phyloP scores from a whole-genome alignment of 2,888 invertebrate genomes.

The Phanerotoma sp. region DNA sequence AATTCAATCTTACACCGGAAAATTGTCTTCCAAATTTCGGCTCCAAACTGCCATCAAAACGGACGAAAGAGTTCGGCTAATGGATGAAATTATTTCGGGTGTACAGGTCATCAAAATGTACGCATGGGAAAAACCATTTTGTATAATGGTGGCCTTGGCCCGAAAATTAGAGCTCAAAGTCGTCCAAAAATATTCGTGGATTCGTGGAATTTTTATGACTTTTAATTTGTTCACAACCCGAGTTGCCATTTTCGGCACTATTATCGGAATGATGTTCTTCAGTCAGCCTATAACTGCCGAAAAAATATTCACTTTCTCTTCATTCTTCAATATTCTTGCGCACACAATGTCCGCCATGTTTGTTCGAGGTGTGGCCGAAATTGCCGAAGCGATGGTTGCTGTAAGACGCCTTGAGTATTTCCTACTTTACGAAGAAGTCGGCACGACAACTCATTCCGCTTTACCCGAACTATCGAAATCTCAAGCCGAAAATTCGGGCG shows the following conservation, averaged over 20 bases:
- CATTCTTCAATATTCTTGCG: conserved; percentile 61
- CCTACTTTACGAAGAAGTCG: conserved; percentile 55
- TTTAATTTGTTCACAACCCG: conserved; percentile 82
- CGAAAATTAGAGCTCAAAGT: conserved; percentile 61
- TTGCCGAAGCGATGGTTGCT: conserved; percentile 62
- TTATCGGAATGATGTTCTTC: conserved; percentile 68
- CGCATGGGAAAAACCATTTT: conserved; percentile 75
- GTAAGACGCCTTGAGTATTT: conserved; percentile 57
- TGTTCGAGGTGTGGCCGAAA: conserved; percentile 61
- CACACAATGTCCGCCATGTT: conserved; percentile 65
- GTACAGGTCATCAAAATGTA: conserved; percentile 80
- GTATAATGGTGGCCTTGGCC: conserved; percentile 63
- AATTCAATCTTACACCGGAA: conserved; percentile 68
- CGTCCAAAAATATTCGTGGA: conserved; percentile 65
- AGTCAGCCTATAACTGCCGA: conserved; percentile 72
- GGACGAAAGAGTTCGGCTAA: conserved; percentile 73
- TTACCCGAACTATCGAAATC: no score
- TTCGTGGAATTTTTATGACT: conserved; percentile 70
- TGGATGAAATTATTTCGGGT: conserved; percentile 76
- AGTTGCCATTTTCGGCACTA: conserved; percentile 73
- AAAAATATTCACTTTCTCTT: conserved; percentile 64
- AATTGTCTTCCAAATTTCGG: conserved; percentile 57
- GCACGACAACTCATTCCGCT: no score
- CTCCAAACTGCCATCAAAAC: conserved; percentile 64
- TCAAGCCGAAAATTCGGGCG: conserved; percentile 20